Conservation (phyloP, 2,888 invertebrate species). For the Plebejus anna region DNA sequence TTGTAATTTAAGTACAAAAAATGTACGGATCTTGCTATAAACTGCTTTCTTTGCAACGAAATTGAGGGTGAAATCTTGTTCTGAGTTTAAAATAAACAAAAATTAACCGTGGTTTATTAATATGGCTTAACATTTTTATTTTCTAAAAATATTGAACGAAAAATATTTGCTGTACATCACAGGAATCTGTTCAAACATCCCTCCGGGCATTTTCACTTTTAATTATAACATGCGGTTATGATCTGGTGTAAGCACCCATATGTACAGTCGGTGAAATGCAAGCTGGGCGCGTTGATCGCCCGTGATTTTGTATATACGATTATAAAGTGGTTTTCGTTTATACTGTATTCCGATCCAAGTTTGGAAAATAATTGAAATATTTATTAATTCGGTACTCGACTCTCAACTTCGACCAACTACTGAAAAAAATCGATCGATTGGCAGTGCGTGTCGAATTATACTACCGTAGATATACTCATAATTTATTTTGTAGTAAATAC, state of each 20-base stretch:
- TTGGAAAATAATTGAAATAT: background rate
- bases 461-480: too few species aligned
- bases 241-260: background rate
- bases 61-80: too few species aligned
- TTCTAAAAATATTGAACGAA: constrained; percentile 1
- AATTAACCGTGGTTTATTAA: background rate
- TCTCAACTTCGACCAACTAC: too few species aligned
- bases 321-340: background rate
- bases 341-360: background rate
- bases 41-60: too few species aligned
- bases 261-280: background rate
- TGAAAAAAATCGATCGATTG: too few species aligned
- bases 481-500: too few species aligned
- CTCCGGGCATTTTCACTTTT: background rate
- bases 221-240: background rate
- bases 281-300: background rate
- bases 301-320: background rate
- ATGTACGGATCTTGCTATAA: too few species aligned
- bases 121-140: background rate
- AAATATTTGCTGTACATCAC: background rate
- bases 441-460: too few species aligned
- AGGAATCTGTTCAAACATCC: constrained; percentile 8
- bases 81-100: background rate
- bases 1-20: too few species aligned
- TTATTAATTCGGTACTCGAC: background rate